A percentile compares a stretch with the other conserved stretches of the same genome.
Conservation (phyloP, 2,888 invertebrate genomes). For the Clanis bilineata region DNA sequence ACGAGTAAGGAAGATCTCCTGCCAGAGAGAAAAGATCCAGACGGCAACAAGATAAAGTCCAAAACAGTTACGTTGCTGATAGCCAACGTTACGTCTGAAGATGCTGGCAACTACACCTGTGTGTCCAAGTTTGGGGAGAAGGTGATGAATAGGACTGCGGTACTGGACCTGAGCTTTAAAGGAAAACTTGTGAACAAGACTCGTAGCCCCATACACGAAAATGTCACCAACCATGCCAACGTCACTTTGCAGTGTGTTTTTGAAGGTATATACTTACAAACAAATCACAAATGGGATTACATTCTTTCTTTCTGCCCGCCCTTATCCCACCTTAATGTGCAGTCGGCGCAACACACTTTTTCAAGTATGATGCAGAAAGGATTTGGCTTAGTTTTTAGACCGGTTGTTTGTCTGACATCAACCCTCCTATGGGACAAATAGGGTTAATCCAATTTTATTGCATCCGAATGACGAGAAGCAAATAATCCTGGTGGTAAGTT, state of each 20-base stretch:
- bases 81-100: constrained; percentile 43
- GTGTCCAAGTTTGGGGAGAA: constrained; percentile 38
- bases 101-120: constrained; percentile 68
- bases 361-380: too few relatives aligned
- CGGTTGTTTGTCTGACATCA: too few relatives aligned
- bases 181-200: constrained; percentile 48
- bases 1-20: constrained; percentile 33
- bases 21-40: constrained; percentile 37
- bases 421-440: too few relatives aligned
- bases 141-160: constrained; percentile 25
- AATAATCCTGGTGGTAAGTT: too few relatives aligned
- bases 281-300: too few relatives aligned
- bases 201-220: constrained; percentile 41
- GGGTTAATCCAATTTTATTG: too few relatives aligned
- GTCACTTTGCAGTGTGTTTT: constrained; percentile 60
- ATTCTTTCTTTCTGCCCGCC: too few relatives aligned
- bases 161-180: constrained; percentile 53
- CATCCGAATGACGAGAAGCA: too few relatives aligned
- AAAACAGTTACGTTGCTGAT: constrained; percentile 51
- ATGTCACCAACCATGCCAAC: constrained; percentile 41
- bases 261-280: constrained; percentile 51
- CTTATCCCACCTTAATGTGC: too few relatives aligned
- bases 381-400: too few relatives aligned
- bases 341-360: too few relatives aligned
- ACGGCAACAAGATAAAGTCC: constrained; percentile 46